Evolutionary conservation across 30 jellyfish, hydroid and myxozoan species (phyloP).

Genomic region (Pseudorhiza aurosa): DNA sequence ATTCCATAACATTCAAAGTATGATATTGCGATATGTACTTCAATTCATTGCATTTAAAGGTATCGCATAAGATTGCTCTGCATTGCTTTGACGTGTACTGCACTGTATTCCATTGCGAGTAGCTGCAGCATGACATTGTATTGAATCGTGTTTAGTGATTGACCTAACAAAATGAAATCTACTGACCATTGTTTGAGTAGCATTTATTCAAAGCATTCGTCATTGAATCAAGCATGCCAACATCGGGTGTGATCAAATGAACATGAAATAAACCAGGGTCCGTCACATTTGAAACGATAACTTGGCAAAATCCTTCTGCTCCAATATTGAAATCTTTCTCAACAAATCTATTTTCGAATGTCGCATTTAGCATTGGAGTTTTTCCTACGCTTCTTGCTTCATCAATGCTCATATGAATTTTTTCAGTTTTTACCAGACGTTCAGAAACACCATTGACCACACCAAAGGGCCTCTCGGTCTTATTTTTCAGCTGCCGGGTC

Average conservation of each 20-base stretch:
- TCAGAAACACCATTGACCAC: no score
- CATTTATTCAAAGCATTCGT: conserved; percentile 53
- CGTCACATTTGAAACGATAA: conserved; percentile 75
- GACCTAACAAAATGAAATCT: background rate
- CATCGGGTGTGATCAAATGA: conserved; percentile 91
- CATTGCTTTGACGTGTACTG: background rate
- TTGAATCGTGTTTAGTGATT: background rate
- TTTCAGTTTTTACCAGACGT: no score
- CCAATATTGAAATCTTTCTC: conserved; percentile 51
- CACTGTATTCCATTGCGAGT: background rate
- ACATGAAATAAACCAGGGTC: conserved; percentile 85
- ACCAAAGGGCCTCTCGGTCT: no score
- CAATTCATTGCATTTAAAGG: no score
- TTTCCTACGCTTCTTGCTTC: no score
- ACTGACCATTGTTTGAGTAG: conserved; percentile 67
- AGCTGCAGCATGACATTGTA: background rate
- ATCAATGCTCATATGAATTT: no score
- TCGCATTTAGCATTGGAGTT: conserved; percentile 24
- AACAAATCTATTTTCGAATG: conserved; percentile 50
- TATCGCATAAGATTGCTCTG: no score
- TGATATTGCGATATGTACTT: no score
- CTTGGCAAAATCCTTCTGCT: conserved; percentile 77
- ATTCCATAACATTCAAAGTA: no score
- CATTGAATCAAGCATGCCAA: conserved; percentile 62
- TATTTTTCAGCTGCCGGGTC: no score